Conservation (phyloP, 2,888 invertebrate species). For the Leptopilina myrica region DNA sequence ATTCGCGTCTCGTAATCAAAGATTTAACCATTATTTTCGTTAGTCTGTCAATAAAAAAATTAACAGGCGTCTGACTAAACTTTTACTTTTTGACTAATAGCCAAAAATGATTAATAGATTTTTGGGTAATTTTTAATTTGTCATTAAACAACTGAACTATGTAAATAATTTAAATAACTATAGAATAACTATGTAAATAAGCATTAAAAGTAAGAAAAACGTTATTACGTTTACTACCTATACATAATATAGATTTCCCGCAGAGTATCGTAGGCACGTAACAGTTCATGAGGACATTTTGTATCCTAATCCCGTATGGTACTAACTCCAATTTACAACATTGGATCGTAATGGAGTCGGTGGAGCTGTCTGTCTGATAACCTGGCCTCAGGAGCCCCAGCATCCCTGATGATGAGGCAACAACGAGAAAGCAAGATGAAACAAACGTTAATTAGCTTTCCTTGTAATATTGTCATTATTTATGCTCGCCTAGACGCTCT, state of each 20-base stretch:
- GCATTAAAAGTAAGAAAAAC: too few species aligned
- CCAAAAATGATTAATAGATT: too few species aligned
- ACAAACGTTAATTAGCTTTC: conserved; percentile 51
- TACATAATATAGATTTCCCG: background rate
- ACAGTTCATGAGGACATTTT: conserved; percentile 45
- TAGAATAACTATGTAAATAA: too few species aligned
- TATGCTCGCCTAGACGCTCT: conserved; percentile 40
- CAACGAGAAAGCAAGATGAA: conserved; percentile 47
- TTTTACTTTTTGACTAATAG: too few species aligned
- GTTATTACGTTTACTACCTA: too few species aligned
- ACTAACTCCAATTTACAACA: conserved; percentile 56
- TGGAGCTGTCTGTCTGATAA: conserved; percentile 31
- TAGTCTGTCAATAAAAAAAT: too few species aligned
- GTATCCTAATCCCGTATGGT: conserved; percentile 53
- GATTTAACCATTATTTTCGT: too few species aligned
- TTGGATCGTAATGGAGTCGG: conserved; percentile 50
- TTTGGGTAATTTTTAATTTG: too few species aligned
- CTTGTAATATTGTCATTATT: conserved; percentile 53
- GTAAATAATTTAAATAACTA: too few species aligned
- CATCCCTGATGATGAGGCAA: conserved; percentile 46
- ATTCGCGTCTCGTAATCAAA: too few species aligned
- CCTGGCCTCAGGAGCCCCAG: conserved; percentile 21
- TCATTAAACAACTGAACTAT: too few species aligned
- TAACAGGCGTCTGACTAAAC: too few species aligned
- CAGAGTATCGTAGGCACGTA: conserved; percentile 24